Evolutionary conservation across 2,113 vertebrate genomes (phyloP), one percentile per base, ranked within the genome.

Genomic region (Rhabdomys dilectus): DNA sequence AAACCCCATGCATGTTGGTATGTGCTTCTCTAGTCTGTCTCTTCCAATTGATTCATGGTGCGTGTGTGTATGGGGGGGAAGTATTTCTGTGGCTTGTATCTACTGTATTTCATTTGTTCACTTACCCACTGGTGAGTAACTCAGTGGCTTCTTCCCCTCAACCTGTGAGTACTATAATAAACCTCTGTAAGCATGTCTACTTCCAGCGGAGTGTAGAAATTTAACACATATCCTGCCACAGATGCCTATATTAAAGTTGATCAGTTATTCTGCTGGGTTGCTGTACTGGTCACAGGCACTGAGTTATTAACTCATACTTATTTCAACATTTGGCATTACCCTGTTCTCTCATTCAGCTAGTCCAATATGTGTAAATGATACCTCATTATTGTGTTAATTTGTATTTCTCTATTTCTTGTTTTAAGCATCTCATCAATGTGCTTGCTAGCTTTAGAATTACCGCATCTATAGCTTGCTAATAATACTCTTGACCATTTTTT

Each of bases 351-450:
- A 70, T 26, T 80, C 70, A 42, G 10, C 58, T 36, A 17, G 16
- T 51, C 36, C 56, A 66, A 42, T 29, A 21, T 26, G 8, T 45
- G 34, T 13, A 70, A 91, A 60, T 45, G 72, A 62, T 81, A 68
- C 26, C 62, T 82, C 29, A 29, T 75, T 94, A 56, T 88, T 96
- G 42, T 94, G 95, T 89, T 89, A 48, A 92, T 95, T 95, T 97
- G 34, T 56, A 70, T 73, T 90, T 76, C 62, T 95, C 72, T 95
- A 58, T 75, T 94, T 90, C 89, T 93, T 56, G 56, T 82, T 76
- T 73, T 92, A 95, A 96, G 24, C 78, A 82, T 89, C 70, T 96
- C 81, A 78, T 96, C 56, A 19, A 45, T 42, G 60, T 73, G 22
- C 88, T 90, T 62, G 3, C 11, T 96, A 81, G 72, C 21, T 77